Base-by-base conservation (phyloP, 2,113 vertebrate species). In the Falcunculus frontatus region DNA sequence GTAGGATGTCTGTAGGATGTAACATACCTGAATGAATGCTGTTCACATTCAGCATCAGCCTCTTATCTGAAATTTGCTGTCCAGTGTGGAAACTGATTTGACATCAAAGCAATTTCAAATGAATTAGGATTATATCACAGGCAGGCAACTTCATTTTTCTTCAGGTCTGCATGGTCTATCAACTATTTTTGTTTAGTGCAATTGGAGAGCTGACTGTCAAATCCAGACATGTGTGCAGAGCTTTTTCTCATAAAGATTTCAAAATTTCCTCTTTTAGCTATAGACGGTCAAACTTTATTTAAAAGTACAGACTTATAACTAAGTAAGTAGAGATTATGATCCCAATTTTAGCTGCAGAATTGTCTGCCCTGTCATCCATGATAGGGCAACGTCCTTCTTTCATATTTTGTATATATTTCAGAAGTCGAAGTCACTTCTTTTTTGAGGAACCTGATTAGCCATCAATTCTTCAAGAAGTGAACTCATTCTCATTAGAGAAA, bases 161-260 rank as follows among this genome's bases (percentile, higher is more conserved):
- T 80, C 83, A 52, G 9, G 18, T 83, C 27, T 76, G 33, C 27
- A 72, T 23, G 52, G 16, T 25, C 60, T 37, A 26, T 81, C 29
- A 47, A 35, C 21, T 69, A 16, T n/a, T 77, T 85, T 22, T 82
- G 3, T 21, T 90, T 56, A 83, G 37, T 30, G 33, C 2, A 50
- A 12, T 19, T 68, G 16, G 12, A 72, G 57, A 64, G 23, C 6
- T 75, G 33, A 78, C 20, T 65, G 18, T 27, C 72, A 17, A 75
- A n/a, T 81, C 21, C 26, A 75, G 11, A 74, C 16, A 59, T 0
- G 0, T 14, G 3, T 49, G 22, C 12, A 37, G 29, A 50, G 4
- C 4, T 62, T 64, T 6, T 42, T 87, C 20, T 44, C 32, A 44
- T 8, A 22, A 84, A 82, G 25, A 49, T 63, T 84, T 81, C 29